Conservation (phyloP, 2,797 vertebrate species). For the Microchirus variegatus region DNA sequence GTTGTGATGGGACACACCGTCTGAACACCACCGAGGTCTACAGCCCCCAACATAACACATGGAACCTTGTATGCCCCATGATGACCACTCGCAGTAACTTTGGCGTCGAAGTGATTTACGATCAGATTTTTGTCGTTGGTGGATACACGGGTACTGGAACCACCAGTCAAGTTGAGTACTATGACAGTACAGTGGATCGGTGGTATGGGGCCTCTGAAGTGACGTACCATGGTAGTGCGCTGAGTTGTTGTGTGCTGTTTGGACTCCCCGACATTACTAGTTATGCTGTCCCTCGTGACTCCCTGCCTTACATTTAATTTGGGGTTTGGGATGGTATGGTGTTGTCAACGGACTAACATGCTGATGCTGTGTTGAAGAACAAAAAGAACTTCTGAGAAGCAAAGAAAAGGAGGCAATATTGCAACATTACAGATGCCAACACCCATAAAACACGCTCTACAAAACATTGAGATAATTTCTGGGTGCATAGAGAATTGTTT, state of each 20-base stretch:
- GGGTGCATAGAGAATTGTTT: too few relatives aligned
- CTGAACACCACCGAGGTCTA: conserved; percentile 83
- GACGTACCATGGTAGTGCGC: conserved; percentile 80
- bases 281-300: background rate
- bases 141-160: conserved; percentile 44
- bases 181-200: conserved; percentile 61
- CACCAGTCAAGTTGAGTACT: conserved; percentile 72
- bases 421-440: background rate
- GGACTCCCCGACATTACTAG: conserved; percentile 18
- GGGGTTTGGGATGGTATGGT: background rate
- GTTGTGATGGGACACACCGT: conserved; percentile 77
- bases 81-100: conserved; percentile 88
- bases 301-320: background rate
- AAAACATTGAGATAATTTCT: too few relatives aligned
- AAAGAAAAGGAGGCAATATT: background rate
- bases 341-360: background rate
- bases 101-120: conserved; percentile 83
- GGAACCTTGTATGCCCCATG: conserved; percentile 80
- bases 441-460: too few relatives aligned
- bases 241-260: conserved; percentile 79
- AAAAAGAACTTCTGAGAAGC: background rate
- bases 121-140: conserved; percentile 58
- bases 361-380: background rate
- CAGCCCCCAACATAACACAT: conserved; percentile 73
- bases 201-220: conserved; percentile 79